Evolutionary conservation across 1,140 invertebrate species (phyloP).

Genomic region (Neodiprion virginianus): DNA sequence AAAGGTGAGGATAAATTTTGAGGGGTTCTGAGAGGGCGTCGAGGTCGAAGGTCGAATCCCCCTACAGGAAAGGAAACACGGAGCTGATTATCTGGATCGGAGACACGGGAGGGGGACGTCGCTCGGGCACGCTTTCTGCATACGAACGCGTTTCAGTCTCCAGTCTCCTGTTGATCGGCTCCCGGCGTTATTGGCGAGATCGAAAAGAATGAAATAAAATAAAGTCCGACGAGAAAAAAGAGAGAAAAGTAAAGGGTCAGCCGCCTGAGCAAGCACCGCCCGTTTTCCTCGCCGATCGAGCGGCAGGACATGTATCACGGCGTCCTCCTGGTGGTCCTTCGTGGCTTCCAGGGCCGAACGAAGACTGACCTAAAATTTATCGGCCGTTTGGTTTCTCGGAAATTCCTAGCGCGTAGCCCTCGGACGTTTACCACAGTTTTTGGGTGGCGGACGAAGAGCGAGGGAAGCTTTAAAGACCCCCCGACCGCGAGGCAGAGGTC

Average conservation of each 20-base stretch:
- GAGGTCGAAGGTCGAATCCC: conserved; percentile 39
- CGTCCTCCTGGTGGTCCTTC: no score
- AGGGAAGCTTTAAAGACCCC: neutral
- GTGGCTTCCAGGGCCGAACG: neutral
- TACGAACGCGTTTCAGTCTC: neutral
- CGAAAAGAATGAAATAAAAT: neutral
- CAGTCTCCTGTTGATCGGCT: neutral
- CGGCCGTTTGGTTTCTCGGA: neutral
- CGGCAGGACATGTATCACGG: no score
- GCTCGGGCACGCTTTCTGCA: neutral
- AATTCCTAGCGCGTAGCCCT: conserved; percentile 7
- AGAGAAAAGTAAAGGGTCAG: neutral
- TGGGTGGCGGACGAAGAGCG: neutral
- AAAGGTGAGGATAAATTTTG: neutral
- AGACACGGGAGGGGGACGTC: conserved; percentile 54
- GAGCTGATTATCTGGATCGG: conserved; percentile 51
- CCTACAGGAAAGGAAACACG: conserved; percentile 54
- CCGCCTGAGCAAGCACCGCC: no score
- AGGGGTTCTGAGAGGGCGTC: conserved; percentile 1
- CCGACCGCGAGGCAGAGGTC: neutral
- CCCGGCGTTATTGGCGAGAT: neutral
- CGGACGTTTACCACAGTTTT: neutral
- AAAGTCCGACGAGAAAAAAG: neutral
- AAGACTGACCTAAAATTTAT: neutral
- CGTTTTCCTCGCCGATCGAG: neutral